Evolutionary conservation across 2,113 vertebrate genomes (phyloP), one percentile per base, ranked within the genome.

Genomic region (Odocoileus hemionus): DNA sequence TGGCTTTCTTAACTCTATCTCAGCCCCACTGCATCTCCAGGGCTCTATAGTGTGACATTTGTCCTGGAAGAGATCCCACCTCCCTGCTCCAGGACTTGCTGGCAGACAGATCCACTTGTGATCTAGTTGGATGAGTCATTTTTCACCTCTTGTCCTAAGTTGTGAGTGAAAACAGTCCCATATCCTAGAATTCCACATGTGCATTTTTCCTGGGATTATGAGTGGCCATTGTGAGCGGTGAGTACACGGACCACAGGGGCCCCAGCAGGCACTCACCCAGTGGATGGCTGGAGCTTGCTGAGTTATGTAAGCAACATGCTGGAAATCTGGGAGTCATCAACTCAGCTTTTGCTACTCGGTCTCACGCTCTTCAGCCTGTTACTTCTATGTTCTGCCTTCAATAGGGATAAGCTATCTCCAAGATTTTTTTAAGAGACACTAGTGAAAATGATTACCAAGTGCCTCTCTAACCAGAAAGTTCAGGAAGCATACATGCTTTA

Each of bases 51-150:
- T 97, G 91, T 97, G 60, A 86, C 10, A 0, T 11, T n/a, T 94
- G 57, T 95, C 89, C 96, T 97, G 97, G 97, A 98, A 50, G 21
- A 43, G n/a, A 80, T 93, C 98, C 97, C 95, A 85, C 50, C 28
- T 74, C 97, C 96, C 95, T 90, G 61, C 90, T 91, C 97, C 98
- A 97, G 97, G 97, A 98, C 98, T 98, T 95, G 97, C 98, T 98
- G 98, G 97, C 76, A 97, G 93, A 89, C 97, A 98, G 96, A 86
- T 47, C 61, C 74, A 95, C 79, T 96, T 96, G 64, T 60, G 95
- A 97, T 97, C 96, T 91, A 76, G 91, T 94, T 98, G 96, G 94
- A 97, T 97, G 97, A 96, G 83, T 94, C 82, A 64, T 97, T 98
- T 93, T 96, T 96, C 93, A 76, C 86, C 95, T 98, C 96, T 89